These are phyloP conservation scores for Drosophila insularis DNA, from an alignment of 1,140 invertebrate genomes.

Conservation along the genomic window DNA sequence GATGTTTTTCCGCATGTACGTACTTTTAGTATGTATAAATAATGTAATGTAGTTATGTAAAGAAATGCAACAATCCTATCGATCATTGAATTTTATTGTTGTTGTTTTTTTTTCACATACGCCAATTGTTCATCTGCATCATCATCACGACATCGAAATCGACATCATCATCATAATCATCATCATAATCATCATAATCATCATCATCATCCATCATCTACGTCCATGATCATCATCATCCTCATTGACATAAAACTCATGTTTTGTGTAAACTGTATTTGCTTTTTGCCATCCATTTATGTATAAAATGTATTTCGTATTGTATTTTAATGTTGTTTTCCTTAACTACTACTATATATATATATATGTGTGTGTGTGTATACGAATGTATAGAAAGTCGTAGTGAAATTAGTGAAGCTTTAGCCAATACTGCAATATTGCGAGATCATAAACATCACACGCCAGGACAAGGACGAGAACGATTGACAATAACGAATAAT, in stretches of 20 bases:
- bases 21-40: neutral
- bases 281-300: conserved; percentile 22
- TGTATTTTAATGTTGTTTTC: conserved; percentile 28
- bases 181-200: conserved; percentile 1
- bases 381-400: conserved; percentile 72
- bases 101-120: conserved; percentile 5
- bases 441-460: conserved; percentile 76
- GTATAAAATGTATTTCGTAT: conserved; percentile 32
- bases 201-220: neutral
- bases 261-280: conserved; percentile 56
- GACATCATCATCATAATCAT: neutral
- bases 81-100: conserved; percentile 23
- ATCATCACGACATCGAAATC: neutral
- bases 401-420: conserved; percentile 82
- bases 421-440: conserved; percentile 82
- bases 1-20: neutral
- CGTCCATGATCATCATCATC: neutral
- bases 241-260: conserved; percentile 13
- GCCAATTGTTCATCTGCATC: neutral
- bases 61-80: conserved; percentile 39
- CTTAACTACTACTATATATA: neutral
- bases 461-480: conserved; percentile 61
- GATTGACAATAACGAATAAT: conserved; percentile 49
- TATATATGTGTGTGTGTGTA: conserved; percentile 14
- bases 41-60: conserved; percentile 27